phyloP scores from a whole-genome alignment of 2,888 invertebrate genomes.

The Eilema caniola region DNA sequence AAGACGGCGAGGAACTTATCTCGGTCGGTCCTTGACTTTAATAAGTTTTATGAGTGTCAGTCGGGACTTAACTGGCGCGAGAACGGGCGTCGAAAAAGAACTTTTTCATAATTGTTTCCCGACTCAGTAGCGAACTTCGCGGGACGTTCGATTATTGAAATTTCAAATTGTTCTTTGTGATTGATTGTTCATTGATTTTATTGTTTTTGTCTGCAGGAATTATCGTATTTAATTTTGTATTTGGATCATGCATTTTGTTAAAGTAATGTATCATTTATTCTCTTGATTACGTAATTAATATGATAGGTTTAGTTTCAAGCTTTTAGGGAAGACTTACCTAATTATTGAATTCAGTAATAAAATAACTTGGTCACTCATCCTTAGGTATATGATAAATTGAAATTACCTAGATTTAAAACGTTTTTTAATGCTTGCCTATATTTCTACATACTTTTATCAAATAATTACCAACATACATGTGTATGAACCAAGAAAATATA shows the following conservation, averaged over 20 bases:
- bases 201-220: slow-evolving; percentile 44
- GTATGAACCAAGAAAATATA: not conserved
- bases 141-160: slow-evolving; percentile 81
- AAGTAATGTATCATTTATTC: not conserved
- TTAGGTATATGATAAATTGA: not conserved
- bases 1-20: slow-evolving; percentile 85
- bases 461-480: not conserved
- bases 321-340: not conserved
- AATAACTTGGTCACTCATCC: not conserved
- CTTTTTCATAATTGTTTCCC: slow-evolving; percentile 86
- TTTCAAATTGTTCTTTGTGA: slow-evolving; percentile 69
- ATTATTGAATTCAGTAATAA: not conserved
- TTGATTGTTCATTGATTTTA: slow-evolving; percentile 68
- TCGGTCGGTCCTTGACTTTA: slow-evolving; percentile 87
- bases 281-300: not conserved
- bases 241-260: not conserved
- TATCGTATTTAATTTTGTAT: slow-evolving; percentile 32
- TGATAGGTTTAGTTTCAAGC: not conserved
- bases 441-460: not conserved
- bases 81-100: slow-evolving; percentile 82
- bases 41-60: slow-evolving; percentile 87
- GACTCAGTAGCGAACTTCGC: slow-evolving; percentile 71
- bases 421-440: not conserved
- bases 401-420: not conserved
- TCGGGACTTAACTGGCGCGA: slow-evolving; percentile 84